Evolutionary conservation across 2,797 vertebrate genomes (phyloP).

Genomic region (Pseudochromis fuscus): DNA sequence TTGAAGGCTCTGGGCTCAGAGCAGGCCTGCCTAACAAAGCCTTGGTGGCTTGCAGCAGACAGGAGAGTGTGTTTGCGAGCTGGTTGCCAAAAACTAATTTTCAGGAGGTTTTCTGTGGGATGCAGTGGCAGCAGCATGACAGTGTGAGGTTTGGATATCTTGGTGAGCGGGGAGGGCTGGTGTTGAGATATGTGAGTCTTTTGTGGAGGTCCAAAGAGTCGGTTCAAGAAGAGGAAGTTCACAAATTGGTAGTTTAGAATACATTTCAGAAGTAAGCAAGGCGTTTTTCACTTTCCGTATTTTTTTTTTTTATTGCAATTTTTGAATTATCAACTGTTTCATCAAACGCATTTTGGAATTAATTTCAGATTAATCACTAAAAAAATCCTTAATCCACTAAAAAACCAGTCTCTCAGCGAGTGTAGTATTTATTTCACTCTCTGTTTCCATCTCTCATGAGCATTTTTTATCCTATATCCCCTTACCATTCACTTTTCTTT

Average conservation of each 20-base stretch:
- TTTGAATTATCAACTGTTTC: constrained; percentile 23
- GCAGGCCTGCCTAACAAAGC: constrained; percentile 88
- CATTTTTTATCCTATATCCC: constrained; percentile 70
- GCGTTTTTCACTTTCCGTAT: neutral
- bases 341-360: constrained; percentile 42
- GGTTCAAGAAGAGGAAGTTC: constrained; percentile 71
- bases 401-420: constrained; percentile 36
- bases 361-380: constrained; percentile 58
- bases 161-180: constrained; percentile 62
- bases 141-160: constrained; percentile 86
- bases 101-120: constrained; percentile 84
- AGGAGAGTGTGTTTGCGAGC: constrained; percentile 86
- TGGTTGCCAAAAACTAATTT: constrained; percentile 88
- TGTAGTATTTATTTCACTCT: constrained; percentile 68
- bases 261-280: constrained; percentile 59
- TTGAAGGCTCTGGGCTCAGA: constrained; percentile 87
- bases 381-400: constrained; percentile 57
- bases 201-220: constrained; percentile 77
- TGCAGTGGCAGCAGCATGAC: constrained; percentile 83
- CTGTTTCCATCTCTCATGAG: constrained; percentile 62
- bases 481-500: constrained; percentile 64
- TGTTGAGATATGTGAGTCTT: constrained; percentile 75
- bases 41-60: constrained; percentile 87
- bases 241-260: constrained; percentile 76
- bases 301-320: constrained; percentile 18